Conservation (phyloP, 2,797 vertebrate genomes). For the Bovichtus diacanthus region DNA sequence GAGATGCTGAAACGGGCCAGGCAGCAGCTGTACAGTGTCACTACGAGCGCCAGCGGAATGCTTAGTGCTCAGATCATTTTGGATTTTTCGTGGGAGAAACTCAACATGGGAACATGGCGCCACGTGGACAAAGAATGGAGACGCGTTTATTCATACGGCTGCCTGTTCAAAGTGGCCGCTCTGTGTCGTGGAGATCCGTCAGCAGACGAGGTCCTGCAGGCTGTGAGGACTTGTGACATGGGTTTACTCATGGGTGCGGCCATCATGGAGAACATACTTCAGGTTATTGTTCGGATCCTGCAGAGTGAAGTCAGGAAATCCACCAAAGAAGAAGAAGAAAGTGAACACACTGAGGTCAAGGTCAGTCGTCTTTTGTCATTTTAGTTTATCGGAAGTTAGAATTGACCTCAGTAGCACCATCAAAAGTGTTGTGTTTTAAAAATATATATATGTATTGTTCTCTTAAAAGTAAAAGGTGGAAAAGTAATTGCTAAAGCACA, state of each 20-base stretch:
- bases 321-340: conserved; percentile 29
- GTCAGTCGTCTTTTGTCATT: conserved; percentile 56
- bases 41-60: conserved; percentile 24
- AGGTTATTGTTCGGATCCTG: conserved; percentile 81
- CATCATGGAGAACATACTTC: conserved; percentile 86
- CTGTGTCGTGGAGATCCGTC: conserved; percentile 76
- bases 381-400: neutral
- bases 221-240: conserved; percentile 90
- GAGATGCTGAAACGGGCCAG: conserved; percentile 78
- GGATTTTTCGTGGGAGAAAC: conserved; percentile 92
- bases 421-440: too few species aligned
- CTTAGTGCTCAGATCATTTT: conserved; percentile 84
- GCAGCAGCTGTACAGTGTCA: conserved; percentile 77
- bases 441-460: too few species aligned
- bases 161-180: conserved; percentile 89
- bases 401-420: too few species aligned
- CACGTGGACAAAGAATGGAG: conserved; percentile 92
- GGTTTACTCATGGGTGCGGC: conserved; percentile 91
- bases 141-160: conserved; percentile 89
- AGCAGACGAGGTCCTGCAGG: conserved; percentile 63
- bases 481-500: neutral
- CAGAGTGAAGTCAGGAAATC: conserved; percentile 73
- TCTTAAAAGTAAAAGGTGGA: too few species aligned
- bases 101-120: conserved; percentile 91
- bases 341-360: conserved; percentile 77